These are phyloP conservation scores for Sander vitreus DNA, from an alignment of 2,113 vertebrate genomes.

Conservation along the genomic window DNA sequence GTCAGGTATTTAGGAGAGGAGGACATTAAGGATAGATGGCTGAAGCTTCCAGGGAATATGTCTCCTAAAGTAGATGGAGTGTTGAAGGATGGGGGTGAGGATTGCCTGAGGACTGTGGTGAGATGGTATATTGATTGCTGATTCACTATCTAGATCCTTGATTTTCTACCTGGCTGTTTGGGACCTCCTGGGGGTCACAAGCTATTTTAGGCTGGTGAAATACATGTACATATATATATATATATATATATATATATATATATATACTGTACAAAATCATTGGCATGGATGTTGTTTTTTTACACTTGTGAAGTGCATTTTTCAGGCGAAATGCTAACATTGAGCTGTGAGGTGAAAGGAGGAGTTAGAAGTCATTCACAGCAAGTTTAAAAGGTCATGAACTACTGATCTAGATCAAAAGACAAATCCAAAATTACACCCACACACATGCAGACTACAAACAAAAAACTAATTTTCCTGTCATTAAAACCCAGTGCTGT, in stretches of 20 bases:
- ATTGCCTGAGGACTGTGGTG: constrained; percentile 70
- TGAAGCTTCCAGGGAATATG: constrained; percentile 55
- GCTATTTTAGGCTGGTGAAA: constrained; percentile 57
- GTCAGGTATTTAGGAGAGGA: constrained; percentile 30
- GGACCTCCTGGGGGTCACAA: constrained; percentile 58
- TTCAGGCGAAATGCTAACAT: not conserved
- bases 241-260: not conserved
- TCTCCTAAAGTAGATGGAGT: constrained; percentile 59
- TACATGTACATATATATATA: not conserved
- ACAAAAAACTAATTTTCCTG: constrained; percentile 20
- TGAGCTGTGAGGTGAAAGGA: not conserved
- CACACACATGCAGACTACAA: not conserved
- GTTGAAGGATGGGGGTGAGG: constrained; percentile 72
- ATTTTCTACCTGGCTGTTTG: constrained; percentile 68
- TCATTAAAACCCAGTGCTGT: constrained; percentile 22
- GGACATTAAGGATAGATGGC: constrained; percentile 43
- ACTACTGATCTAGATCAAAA: constrained; percentile 28
- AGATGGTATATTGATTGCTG: constrained; percentile 79
- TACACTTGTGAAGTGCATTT: not conserved
- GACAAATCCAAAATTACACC: constrained; percentile 8
- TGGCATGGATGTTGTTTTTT: not conserved
- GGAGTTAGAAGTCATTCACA: not conserved
- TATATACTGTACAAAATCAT: not conserved
- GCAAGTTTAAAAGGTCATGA: constrained; percentile 23
- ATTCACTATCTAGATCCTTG: constrained; percentile 73